These are phyloP conservation scores for Stenichneumon culpator DNA, from an alignment of 2,888 invertebrate species.

Conservation along the genomic window DNA sequence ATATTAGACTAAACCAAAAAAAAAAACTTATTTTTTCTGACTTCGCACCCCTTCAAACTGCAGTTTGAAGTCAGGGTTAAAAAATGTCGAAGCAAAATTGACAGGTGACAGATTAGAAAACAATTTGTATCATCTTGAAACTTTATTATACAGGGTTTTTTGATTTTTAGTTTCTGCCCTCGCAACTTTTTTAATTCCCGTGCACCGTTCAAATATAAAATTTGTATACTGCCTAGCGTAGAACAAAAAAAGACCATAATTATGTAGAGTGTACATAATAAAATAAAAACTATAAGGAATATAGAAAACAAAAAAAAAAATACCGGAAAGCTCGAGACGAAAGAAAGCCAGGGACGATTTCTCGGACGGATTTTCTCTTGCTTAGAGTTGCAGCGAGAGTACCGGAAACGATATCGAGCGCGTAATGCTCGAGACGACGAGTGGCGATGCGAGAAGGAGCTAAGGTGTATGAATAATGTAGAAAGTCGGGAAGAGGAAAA, in stretches of 20 bases:
- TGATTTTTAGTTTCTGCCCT: too few species aligned
- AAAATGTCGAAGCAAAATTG: too few species aligned
- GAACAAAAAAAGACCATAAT: neutral
- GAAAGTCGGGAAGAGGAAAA: conserved; percentile 55
- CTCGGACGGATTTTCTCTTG: conserved; percentile 23
- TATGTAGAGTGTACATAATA: neutral
- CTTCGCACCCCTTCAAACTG: too few species aligned
- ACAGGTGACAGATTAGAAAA: too few species aligned
- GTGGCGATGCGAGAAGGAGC: conserved; percentile 73
- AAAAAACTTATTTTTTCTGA: too few species aligned
- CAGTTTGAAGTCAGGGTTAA: too few species aligned
- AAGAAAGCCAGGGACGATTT: conserved; percentile 41
- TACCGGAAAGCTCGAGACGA: neutral
- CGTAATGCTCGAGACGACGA: conserved; percentile 72
- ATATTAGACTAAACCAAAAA: too few species aligned
- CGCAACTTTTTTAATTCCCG: too few species aligned
- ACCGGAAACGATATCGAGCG: conserved; percentile 68
- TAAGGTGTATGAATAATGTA: conserved; percentile 77
- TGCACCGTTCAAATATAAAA: too few species aligned
- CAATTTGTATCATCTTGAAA: too few species aligned
- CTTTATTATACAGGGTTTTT: too few species aligned
- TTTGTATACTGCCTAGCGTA: neutral
- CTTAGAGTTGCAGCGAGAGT: conserved; percentile 42
- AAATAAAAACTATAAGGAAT: neutral
- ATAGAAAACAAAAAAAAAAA: conserved; percentile 5